phyloP scores from a whole-genome alignment of 2,888 invertebrate genomes.

The Sminthurides aquaticus region DNA sequence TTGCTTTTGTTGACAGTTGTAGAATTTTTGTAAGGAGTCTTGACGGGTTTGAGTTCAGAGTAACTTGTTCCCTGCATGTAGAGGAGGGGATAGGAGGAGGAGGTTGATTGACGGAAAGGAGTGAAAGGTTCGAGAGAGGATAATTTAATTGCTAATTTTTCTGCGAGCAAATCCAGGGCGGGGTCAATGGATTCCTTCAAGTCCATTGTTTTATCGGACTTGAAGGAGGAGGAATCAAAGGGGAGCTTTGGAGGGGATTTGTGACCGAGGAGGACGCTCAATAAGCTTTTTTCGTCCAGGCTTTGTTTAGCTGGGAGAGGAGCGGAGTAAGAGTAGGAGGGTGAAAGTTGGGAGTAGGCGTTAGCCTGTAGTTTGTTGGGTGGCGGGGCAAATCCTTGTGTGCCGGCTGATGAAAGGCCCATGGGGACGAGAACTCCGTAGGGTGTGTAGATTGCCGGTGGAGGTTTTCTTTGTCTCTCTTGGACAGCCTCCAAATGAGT shows the following conservation, averaged over 20 bases:
- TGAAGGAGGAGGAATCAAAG: slow-evolving; percentile 13
- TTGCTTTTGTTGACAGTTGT: too few relatives aligned
- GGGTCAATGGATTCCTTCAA: slow-evolving; percentile 32
- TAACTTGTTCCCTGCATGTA: slow-evolving; percentile 22
- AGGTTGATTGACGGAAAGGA: background rate
- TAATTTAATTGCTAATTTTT: slow-evolving; percentile 40
- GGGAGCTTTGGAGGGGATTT: slow-evolving; percentile 10
- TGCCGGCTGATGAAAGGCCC: slow-evolving; percentile 15
- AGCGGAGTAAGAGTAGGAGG: background rate
- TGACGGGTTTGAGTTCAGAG: slow-evolving; percentile 31
- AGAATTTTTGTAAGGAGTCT: slow-evolving; percentile 2
- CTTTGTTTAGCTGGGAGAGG: background rate
- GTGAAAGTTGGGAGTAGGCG: background rate
- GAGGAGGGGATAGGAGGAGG: background rate
- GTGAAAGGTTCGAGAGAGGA: slow-evolving; percentile 28
- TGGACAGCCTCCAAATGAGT: slow-evolving; percentile 37
- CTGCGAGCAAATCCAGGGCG: slow-evolving; percentile 39
- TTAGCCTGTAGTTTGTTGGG: background rate
- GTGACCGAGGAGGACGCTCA: slow-evolving; percentile 29
- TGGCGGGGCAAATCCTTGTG: background rate
- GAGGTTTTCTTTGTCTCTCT: slow-evolving; percentile 36
- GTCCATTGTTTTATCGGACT: slow-evolving; percentile 15
- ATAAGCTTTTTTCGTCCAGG: slow-evolving; percentile 27
- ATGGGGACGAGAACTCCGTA: slow-evolving; percentile 40
- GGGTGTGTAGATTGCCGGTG: slow-evolving; percentile 41